Evolutionary conservation across 2,888 invertebrate genomes (phyloP).

Genomic region (Oegoconia quadripuncta): DNA sequence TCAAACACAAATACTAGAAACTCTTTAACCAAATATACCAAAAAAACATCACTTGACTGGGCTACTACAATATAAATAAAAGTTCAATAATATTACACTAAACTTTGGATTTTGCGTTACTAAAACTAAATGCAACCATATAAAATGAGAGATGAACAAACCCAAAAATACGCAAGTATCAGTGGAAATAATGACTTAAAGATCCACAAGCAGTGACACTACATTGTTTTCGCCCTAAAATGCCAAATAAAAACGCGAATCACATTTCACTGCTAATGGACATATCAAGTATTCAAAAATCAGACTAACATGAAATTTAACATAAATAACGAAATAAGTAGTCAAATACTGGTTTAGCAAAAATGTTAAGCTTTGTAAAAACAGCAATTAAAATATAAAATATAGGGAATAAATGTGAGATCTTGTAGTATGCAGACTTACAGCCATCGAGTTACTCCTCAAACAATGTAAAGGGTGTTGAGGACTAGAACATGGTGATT

Average conservation of each 20-base stretch:
- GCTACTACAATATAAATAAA: constrained; percentile 24
- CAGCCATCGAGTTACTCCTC: constrained; percentile 80
- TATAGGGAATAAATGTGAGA: constrained; percentile 79
- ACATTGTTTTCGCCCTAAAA: constrained; percentile 47
- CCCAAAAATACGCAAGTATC: constrained; percentile 64
- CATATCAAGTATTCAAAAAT: constrained; percentile 46
- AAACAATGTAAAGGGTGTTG: constrained; percentile 95
- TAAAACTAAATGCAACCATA: constrained; percentile 78
- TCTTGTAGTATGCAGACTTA: constrained; percentile 79
- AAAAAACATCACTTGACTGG: constrained; percentile 37
- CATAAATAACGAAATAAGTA: constrained; percentile 71
- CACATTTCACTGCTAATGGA: constrained; percentile 64
- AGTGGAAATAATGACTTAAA: constrained; percentile 71
- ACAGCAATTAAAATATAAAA: constrained; percentile 77
- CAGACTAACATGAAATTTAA: constrained; percentile 73
- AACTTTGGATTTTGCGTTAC: constrained; percentile 77
- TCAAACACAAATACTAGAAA: constrained; percentile 35
- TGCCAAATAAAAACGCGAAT: constrained; percentile 55
- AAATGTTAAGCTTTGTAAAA: constrained; percentile 77
- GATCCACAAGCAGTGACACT: constrained; percentile 62
- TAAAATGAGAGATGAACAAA: constrained; percentile 59
- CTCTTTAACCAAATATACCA: constrained; percentile 50
- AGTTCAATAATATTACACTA: constrained; percentile 52
- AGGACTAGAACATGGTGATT: constrained; percentile 98
- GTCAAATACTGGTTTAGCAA: constrained; percentile 79